A percentile compares a stretch with the other conserved stretches of the same genome.
These are phyloP conservation scores for Clarias fuscus DNA, from an alignment of 2,797 vertebrate species.

Conservation along the genomic window DNA sequence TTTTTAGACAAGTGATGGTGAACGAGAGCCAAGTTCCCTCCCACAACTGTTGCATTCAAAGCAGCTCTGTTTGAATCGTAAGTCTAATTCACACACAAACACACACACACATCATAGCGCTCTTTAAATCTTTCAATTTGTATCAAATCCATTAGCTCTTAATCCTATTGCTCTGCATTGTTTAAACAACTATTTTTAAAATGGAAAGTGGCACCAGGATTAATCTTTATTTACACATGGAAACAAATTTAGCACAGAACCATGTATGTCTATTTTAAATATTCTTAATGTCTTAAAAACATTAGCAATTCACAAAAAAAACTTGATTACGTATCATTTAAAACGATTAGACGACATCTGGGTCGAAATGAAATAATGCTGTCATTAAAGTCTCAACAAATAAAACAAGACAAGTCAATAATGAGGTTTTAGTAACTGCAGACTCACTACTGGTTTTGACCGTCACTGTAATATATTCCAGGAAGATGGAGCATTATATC, in stretches of 20 bases:
- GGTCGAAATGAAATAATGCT: neutral
- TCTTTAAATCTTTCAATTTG: conserved; percentile 1
- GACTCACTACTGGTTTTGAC: neutral
- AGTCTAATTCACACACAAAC: neutral
- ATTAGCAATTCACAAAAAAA: neutral
- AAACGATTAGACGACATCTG: neutral
- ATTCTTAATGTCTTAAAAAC: neutral
- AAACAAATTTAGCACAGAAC: neutral
- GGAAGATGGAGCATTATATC: neutral
- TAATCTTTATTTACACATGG: conserved; percentile 23
- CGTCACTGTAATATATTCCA: neutral
- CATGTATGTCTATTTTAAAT: neutral
- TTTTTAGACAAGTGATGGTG: conserved; percentile 37
- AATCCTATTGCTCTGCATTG: conserved; percentile 28
- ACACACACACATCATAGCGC: neutral
- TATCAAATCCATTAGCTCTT: conserved; percentile 38
- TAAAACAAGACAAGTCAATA: neutral
- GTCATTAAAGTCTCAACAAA: neutral
- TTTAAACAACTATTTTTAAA: conserved; percentile 33
- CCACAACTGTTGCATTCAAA: neutral
- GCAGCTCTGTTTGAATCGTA: neutral
- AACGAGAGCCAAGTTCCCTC: conserved; percentile 6
- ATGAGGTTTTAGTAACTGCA: neutral
- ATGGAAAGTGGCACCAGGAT: conserved; percentile 9
- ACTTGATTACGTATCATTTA: neutral